These are phyloP conservation scores for Hexactinellida sp. DNA, from an alignment of 37 sponge, comb jelly and placozoan genomes.

Conservation along the genomic window DNA sequence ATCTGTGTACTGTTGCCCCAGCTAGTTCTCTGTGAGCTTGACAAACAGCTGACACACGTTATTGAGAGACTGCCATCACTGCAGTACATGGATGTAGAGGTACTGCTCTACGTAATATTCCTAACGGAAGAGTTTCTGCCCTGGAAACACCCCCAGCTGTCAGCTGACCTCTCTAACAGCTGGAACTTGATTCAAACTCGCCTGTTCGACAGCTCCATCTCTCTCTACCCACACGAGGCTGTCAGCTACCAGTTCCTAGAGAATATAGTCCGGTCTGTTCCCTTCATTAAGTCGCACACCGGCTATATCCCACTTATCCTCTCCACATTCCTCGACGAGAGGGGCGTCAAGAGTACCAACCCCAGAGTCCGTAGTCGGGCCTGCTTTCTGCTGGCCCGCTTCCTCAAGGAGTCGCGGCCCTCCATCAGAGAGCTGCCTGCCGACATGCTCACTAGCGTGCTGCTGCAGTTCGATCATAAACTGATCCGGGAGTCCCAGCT, in stretches of 20 bases:
- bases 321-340: constrained; percentile 53
- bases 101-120: constrained; percentile 48
- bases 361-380: constrained; percentile 50
- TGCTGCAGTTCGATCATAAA: background rate
- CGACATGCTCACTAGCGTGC: background rate
- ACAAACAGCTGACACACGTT: constrained; percentile 23
- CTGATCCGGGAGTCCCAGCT: background rate
- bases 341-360: constrained; percentile 43
- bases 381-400: constrained; percentile 60
- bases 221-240: constrained; percentile 6
- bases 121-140: constrained; percentile 58
- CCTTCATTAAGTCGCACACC: constrained; percentile 44
- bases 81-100: constrained; percentile 53
- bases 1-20: constrained; percentile 52
- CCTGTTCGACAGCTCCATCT: background rate
- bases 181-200: constrained; percentile 9
- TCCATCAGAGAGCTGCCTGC: background rate
- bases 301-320: constrained; percentile 38
- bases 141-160: constrained; percentile 21
- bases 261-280: constrained; percentile 64
- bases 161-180: background rate
- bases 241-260: constrained; percentile 55
- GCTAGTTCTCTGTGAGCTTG: constrained; percentile 30
- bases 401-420: constrained; percentile 49
- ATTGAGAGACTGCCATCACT: constrained; percentile 22